Evolutionary conservation across 1,140 invertebrate genomes (phyloP), one percentile per base, ranked within the genome.

Genomic region (Arctopsyche grandis): DNA sequence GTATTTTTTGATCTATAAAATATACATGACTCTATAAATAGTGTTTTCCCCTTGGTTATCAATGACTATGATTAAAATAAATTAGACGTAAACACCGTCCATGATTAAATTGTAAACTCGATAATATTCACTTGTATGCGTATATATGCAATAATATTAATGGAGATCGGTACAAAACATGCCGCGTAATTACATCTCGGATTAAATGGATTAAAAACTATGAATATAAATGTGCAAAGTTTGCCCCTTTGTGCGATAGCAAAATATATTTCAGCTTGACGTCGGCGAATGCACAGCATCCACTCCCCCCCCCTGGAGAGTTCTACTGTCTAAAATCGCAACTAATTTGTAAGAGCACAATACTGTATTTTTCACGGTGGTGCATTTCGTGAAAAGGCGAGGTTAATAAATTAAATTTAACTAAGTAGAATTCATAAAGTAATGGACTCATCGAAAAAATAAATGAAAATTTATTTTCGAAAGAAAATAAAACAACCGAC

Each of bases 131-230:
- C 63, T 24, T 22, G 63, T 5, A 26, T 66, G 19, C 1, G 24
- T 66, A 22, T 22, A 66, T n/a, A n/a, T n/a, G n/a, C n/a, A n/a
- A n/a, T n/a, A 22, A 26, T 52, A 52, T 52, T 16, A 16, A 52
- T 14, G 48, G 48, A 52, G 48, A 52, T 52, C 48, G 48, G 16
- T 16, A 10, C 16, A 52, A 52, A 5, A 16, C 48, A 16, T 4
- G 48, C 16, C 24, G 21, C 10, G 63, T 43, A 29, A 74, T 74
- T 76, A 52, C 56, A 66, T 63, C 48, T 43, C 58, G 14, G 56
- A 76, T 43, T 76, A 43, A 76, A 44, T 76, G 74, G 74, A 76
- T 76, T 76, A 76, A 63, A 76, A 76, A 76, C 52, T 76, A 63
- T 76, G 74, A 76, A 76, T 76, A 63, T 38, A 63, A 74, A 74